phyloP scores from a whole-genome alignment of 2,113 vertebrate species.

The Terrapene triunguis region DNA sequence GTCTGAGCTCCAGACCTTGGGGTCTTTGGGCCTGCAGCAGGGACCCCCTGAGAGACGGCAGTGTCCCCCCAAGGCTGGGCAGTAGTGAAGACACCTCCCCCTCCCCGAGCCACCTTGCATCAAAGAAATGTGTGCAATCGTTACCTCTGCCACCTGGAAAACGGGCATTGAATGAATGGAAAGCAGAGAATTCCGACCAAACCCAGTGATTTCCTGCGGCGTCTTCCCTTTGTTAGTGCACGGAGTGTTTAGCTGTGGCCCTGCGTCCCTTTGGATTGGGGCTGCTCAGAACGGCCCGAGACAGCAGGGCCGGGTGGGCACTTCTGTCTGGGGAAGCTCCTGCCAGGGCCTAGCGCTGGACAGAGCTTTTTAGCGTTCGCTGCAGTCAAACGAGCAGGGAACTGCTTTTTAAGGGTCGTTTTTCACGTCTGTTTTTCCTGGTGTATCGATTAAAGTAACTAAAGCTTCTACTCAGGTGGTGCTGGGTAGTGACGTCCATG shows the following conservation, averaged over 20 bases:
- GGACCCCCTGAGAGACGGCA: not conserved
- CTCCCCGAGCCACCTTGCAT: too few relatives aligned
- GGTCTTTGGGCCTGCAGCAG: not conserved
- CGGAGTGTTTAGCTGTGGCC: too few relatives aligned
- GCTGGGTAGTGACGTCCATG: rapidly evolving
- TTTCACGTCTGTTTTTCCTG: not conserved
- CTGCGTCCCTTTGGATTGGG: not conserved
- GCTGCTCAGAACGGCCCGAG: not conserved
- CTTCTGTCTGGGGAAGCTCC: not conserved
- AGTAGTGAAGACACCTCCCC: not conserved
- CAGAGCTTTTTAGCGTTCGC: not conserved
- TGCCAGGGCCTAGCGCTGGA: not conserved
- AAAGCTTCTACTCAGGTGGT: not conserved
- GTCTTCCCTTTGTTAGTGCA: not conserved
- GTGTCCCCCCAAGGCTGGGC: not conserved
- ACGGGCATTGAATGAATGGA: rapidly evolving
- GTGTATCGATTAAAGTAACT: not conserved
- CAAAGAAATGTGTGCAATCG: not conserved
- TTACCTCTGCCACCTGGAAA: not conserved
- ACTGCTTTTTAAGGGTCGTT: not conserved
- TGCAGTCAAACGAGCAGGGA: rapidly evolving
- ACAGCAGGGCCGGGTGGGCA: not conserved
- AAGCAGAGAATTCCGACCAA: not conserved
- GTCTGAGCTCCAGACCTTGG: not conserved
- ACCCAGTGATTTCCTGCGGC: not conserved